Evolutionary conservation across 2,113 vertebrate species (phyloP), one percentile per base, ranked within the genome.

Genomic region (Eulacestoma nigropectus): DNA sequence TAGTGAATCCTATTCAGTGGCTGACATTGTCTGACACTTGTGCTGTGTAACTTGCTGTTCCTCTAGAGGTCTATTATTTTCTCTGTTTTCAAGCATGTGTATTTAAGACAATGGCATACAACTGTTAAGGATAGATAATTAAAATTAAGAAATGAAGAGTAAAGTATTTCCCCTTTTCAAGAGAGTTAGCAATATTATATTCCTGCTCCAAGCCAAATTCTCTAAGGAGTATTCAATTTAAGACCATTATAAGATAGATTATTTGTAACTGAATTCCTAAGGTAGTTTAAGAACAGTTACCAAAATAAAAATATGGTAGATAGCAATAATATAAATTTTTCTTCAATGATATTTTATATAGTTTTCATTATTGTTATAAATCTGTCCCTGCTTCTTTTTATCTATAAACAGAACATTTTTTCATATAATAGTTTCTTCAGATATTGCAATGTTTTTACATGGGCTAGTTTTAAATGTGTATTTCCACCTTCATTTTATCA

Each of bases 401-500:
- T 25, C 25, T 67, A 70, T 74, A 83, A 87, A 83, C 12, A 88
- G 14, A 63, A 2, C 18, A 57, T 77, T 91, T 65, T 91, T 32
- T 47, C 10, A 22, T 50, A 67, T 18, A 79, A 49, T 91, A 77
- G 91, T 93, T 94, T 87, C 46, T 96, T 76, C 62, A 89, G 30
- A 42, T 90, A 53, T 27, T 95, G 41, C 4, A 93, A 39, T 92
- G 81, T 90, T 97, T 97, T 95, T 86, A 90, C 46, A 65, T 53
- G 37, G 33, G 9, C 68, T 95, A 64, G 32, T 64, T 93, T 89
- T 46, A 95, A 96, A 83, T 89, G 30, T 69, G 5, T 82, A 80
- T 95, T 96, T 97, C 69, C 21, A 70, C 41, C 57, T 94, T 95
- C 7, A 9, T 87, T 96, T 97, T 91, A 84, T 74, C 83, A 80